Conservation (phyloP, 2,888 invertebrate genomes). For the Nomada goodeniana region DNA sequence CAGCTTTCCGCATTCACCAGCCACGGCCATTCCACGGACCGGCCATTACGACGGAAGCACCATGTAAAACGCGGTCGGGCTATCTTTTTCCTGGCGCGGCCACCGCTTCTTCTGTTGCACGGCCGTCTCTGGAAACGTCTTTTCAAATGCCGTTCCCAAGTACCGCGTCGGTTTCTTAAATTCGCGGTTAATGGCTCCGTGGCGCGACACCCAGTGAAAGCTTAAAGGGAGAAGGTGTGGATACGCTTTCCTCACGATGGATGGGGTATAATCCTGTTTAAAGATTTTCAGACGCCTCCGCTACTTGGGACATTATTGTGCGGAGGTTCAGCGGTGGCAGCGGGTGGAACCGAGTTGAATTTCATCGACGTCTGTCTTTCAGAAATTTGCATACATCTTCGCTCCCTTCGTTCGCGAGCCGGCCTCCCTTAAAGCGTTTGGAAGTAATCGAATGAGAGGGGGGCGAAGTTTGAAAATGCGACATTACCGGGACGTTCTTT, state of each 20-base stretch:
- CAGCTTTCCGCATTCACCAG: constrained; percentile 38
- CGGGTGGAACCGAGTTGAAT: not conserved
- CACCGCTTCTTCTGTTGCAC: constrained; percentile 9
- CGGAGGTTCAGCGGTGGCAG: not conserved
- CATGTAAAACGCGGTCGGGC: constrained; percentile 51
- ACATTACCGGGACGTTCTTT: constrained; percentile 1
- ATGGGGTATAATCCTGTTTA: constrained; percentile 48
- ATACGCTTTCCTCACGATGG: not conserved
- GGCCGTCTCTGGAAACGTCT: constrained; percentile 37
- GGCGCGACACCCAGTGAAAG: constrained; percentile 61
- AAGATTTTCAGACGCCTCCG: constrained; percentile 52
- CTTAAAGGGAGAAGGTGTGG: constrained; percentile 38
- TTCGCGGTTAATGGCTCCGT: constrained; percentile 61
- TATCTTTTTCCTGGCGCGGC: constrained; percentile 22
- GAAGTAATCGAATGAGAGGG: constrained; percentile 6
- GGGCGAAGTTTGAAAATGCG: constrained; percentile 9
- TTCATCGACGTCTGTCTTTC: constrained; percentile 46
- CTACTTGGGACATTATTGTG: constrained; percentile 40
- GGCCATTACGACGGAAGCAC: constrained; percentile 46
- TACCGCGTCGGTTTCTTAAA: constrained; percentile 63
- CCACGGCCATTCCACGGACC: constrained; percentile 39
- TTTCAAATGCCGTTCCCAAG: constrained; percentile 59
- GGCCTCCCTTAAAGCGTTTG: not conserved
- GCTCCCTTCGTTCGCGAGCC: not conserved
- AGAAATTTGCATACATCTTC: constrained; percentile 34